These are phyloP conservation scores for Zoanthus sansibaricus DNA, from an alignment of 92 coral and sea anemone genomes.

Conservation along the genomic window DNA sequence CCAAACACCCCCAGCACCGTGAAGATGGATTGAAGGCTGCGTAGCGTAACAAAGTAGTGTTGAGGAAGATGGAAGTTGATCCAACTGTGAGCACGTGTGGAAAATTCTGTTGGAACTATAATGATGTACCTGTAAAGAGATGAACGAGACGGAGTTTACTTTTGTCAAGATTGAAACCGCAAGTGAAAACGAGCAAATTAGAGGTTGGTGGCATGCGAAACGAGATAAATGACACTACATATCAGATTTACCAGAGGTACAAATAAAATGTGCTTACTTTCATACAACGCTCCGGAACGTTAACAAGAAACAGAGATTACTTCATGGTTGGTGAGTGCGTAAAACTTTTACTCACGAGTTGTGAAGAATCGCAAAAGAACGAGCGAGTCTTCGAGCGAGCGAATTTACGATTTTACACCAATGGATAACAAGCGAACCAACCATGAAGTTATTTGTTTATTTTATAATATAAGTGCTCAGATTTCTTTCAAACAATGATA, in stretches of 20 bases:
- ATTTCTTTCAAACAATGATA: too few species aligned
- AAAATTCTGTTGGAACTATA: conserved; percentile 17
- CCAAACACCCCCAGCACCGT: conserved; percentile 34
- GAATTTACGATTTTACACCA: too few species aligned
- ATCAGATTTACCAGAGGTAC: neutral
- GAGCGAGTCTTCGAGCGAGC: too few species aligned
- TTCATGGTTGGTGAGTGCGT: too few species aligned
- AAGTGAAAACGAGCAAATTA: neutral
- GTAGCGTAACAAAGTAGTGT: conserved; percentile 26
- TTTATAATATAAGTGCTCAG: too few species aligned
- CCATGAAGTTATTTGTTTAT: too few species aligned
- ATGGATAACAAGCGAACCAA: too few species aligned
- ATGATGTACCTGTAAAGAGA: neutral
- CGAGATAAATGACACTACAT: neutral
- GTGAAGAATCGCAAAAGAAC: too few species aligned
- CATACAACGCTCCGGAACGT: neutral
- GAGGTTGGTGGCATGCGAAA: neutral
- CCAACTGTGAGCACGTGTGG: conserved; percentile 26
- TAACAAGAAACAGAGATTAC: neutral
- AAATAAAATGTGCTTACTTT: conserved; percentile 31
- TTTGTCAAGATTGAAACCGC: neutral
- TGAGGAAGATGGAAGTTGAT: conserved; percentile 14
- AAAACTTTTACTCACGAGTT: neutral
- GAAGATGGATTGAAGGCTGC: conserved; percentile 19
- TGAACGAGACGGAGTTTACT: neutral